Evolutionary conservation across 1,140 invertebrate species (phyloP), one percentile per base, ranked within the genome.

Genomic region (Brachionus calyciflorus): DNA sequence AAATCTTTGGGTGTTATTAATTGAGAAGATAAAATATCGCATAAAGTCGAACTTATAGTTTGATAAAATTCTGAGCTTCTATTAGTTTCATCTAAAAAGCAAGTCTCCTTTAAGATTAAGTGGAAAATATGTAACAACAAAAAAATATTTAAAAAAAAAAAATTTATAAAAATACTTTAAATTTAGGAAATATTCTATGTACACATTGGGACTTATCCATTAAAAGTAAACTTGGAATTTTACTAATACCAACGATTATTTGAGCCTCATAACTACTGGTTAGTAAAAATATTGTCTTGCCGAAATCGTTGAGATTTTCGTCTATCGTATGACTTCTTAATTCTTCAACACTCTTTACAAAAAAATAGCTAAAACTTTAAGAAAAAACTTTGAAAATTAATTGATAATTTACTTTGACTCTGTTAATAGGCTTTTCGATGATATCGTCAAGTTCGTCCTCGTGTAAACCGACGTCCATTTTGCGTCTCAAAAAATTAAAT

Each of bases 231-330:
- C 10, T 40, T 4, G 69, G 69, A 28, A 73, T 40, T 19, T 37
- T 51, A 24, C 40, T 19, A 21, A 73, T 55, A 21, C 69, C 69
- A 19, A 73, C 69, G n/a, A 73, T 24, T 21, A 73, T 21, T 17
- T 73, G 69, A 21, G 51, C 69, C 12, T 73, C 69, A 51, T 73
- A 73, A 46, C n/a, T 51, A 24, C 69, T 73, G 17, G 21, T 55
- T 12, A 73, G 28, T 14, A 73, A 24, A 30, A 73, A 40, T n/a
- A 51, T 73, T 14, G 44, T 30, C 26, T 73, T 73, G 26, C 51
- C 69, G 24, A 73, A 73, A n/a, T 73, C 69, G 28, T 73, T 55
- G 24, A 73, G 33, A 37, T 33, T 51, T 46, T 73, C 69, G 26
- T 73, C 69, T n/a, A 73, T 55, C 33, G 33, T 49, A 19, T 73